Conservation (phyloP, 92 coral and sea anemone species). For the Palythoa grandiflora region DNA sequence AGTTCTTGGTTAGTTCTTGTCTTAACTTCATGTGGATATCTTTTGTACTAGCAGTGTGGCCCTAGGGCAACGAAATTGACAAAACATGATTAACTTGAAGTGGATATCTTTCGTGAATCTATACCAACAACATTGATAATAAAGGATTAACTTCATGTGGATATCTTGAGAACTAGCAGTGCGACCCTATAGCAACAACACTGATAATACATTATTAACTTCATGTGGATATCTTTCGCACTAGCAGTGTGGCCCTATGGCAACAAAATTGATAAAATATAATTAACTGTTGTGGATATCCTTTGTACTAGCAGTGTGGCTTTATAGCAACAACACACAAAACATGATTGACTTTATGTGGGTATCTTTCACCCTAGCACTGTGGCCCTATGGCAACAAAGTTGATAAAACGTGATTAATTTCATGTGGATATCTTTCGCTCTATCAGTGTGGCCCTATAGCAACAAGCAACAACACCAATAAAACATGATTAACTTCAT, state of each 20-base stretch:
- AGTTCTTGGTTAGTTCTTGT: conserved; percentile 91
- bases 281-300: background rate
- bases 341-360: conserved; percentile 70
- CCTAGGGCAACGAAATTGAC: conserved; percentile 54
- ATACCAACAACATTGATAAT: background rate
- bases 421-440: conserved; percentile 89
- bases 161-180: conserved; percentile 88
- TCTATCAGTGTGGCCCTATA: conserved; percentile 90
- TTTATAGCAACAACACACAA: background rate
- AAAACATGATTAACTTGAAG: background rate
- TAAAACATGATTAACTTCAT: conserved; percentile 58
- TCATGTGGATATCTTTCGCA: conserved; percentile 87
- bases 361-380: conserved; percentile 84
- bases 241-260: conserved; percentile 91
- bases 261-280: background rate
- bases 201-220: conserved; percentile 41
- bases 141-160: conserved; percentile 70
- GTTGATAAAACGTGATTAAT: conserved; percentile 35
- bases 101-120: no score
- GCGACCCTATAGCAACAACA: conserved; percentile 75
- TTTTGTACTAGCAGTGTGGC: conserved; percentile 88
- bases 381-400: conserved; percentile 77
- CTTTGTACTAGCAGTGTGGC: conserved; percentile 69
- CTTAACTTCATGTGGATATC: conserved; percentile 88
- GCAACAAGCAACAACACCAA: conserved; percentile 28